Base-by-base conservation (phyloP, 2,113 vertebrate species). In the Fukomys damarensis region DNA sequence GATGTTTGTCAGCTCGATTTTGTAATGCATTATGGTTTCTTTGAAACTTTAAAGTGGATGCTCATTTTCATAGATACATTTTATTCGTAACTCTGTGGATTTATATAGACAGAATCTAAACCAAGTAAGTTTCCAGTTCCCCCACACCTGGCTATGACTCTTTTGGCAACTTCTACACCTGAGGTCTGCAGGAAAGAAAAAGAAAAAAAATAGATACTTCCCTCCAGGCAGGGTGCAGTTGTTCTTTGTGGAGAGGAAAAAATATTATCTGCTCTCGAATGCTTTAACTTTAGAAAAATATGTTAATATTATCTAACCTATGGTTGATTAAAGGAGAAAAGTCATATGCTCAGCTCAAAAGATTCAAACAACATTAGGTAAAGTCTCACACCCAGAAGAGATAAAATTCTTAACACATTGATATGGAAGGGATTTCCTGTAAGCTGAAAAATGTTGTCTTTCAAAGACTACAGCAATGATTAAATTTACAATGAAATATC, bases 251-350 rank as follows among this genome's bases (percentile, higher is more conserved):
- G 81, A 52, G 56, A 76, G 19, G 24, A 1, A 80, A 35, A 87
- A 63, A 22, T 49, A n/a, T 26, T 6, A 7, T 80, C 77, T 68
- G 10, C 52, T 86, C 1, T 3, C 41, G 5, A 86, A 70, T 41
- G 30, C 0, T 84, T 84, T 52, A 95, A 35, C 49, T 97, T 65
- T 32, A 85, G 68, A 94, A 92, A 86, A 88, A 32, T 74, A 3
- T 46, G 16, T 74, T 80, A 35, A 35, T 76, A 2, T 30, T 58
- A 38, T 87, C 46, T 61, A n/a, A 11, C 85, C 19, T 1, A 85
- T 26, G 26, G 22, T 70, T 70, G n/a, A 80, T 38, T 70, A 74
- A 74, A 95, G 30, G 41, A 89, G 5, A 82, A 86, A 90, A 89
- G 63, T 49, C 9, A 49, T 43, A 26, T 4, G 32, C 56, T 72